A percentile compares a stretch with the other conserved stretches of the same genome.
These are phyloP conservation scores for Drosophila pandora DNA, from an alignment of 1,140 invertebrate species.

Conservation along the genomic window DNA sequence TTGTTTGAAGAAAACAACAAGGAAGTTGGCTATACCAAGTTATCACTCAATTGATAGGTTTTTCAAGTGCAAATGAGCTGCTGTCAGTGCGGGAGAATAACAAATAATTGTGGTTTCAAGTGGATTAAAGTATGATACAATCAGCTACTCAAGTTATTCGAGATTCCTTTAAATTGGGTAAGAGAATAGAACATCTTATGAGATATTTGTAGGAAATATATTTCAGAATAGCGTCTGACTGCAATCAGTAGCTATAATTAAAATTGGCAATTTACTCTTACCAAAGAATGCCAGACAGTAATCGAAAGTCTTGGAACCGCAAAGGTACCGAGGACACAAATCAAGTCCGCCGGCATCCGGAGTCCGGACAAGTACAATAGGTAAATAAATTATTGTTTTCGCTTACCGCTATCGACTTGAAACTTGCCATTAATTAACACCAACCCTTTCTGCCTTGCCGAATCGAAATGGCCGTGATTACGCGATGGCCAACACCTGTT, in stretches of 20 bases:
- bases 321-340: constrained; percentile 22
- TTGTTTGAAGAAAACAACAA: constrained; percentile 6
- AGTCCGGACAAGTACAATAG: constrained; percentile 16
- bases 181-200: neutral
- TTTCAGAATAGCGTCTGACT: neutral
- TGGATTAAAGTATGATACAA: constrained; percentile 11
- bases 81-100: constrained; percentile 22
- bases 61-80: constrained; percentile 48
- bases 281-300: neutral
- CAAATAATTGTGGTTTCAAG: constrained; percentile 34
- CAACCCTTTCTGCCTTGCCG: constrained; percentile 27
- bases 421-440: constrained; percentile 43
- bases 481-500: constrained; percentile 42
- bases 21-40: constrained; percentile 14
- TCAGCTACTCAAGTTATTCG: constrained; percentile 2
- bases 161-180: constrained; percentile 3
- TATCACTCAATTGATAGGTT: constrained; percentile 52
- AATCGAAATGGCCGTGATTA: constrained; percentile 36
- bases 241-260: neutral
- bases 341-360: constrained; percentile 13
- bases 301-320: constrained; percentile 5
- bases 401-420: constrained; percentile 42
- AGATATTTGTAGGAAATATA: neutral
- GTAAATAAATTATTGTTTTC: constrained; percentile 45
- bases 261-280: neutral